Evolutionary conservation across 1,140 invertebrate species (phyloP), one percentile per base, ranked within the genome.

Genomic region (Xylocopa sonorina): DNA sequence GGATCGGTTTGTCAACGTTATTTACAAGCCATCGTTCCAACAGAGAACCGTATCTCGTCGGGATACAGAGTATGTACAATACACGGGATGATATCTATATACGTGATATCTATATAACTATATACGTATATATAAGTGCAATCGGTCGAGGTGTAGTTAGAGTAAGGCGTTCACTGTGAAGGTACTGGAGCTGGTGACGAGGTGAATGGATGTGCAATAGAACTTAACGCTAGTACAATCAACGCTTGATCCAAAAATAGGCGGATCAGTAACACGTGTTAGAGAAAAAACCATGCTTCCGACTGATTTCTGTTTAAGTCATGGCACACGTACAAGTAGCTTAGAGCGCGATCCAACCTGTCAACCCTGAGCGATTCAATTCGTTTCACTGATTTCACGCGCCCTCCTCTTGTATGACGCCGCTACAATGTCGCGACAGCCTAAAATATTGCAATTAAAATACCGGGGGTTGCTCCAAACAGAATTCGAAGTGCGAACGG

Each of bases 151-250:
- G n/a, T 48, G 24, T 4, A 51, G 0, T 32, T 58, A 78, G 21
- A 50, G 2, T 32, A 72, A 83, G 48, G 48, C 24, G 55, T 50
- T 38, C 81, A 91, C 89, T 89, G 90, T 90, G 90, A 92, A 91
- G 89, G 88, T 91, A 91, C 90, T 88, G 84, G 79, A 80, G 82
- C 78, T 73, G 67, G 85, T 77, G 86, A 73, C 84, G 27, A 68
- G 50, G 72, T 38, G 62, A 89, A 92, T 92, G 90, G 76, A 66
- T 88, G 85, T 91, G 91, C 83, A 72, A 38, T 4, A 68, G 34
- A 76, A 29, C 67, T 41, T 41, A 72, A 34, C 14, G 18, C 24
- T 64, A 63, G 24, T 55, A 63, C 21, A 43, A 29, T 46, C 38
- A 72, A 62, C 68, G n/a, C 34, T 62, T 24, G 57, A 57, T 58